Conservation (phyloP, 2,113 vertebrate species). For the Cephalophus harveyi region DNA sequence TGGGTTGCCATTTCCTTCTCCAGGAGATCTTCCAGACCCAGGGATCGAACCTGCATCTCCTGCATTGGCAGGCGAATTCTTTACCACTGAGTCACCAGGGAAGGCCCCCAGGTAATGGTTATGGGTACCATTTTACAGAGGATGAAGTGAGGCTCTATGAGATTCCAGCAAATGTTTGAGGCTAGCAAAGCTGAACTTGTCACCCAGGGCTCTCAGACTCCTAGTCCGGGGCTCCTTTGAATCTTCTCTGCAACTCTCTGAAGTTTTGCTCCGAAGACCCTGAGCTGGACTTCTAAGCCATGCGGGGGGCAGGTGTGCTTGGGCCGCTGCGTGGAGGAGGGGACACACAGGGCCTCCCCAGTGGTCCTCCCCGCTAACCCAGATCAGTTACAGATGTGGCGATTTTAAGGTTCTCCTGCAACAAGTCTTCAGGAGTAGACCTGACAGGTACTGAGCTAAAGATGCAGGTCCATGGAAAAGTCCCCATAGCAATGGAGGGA, state of each 20-base stretch:
- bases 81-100: not conserved
- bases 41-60: not conserved
- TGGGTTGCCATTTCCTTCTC: not conserved
- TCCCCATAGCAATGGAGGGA: not conserved
- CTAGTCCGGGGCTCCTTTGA: not conserved
- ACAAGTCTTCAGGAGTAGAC: not conserved
- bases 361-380: not conserved
- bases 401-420: not conserved
- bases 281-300: not conserved
- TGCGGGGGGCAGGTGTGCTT: no score
- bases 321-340: not conserved
- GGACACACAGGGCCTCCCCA: not conserved
- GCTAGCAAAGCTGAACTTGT: not conserved
- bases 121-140: not conserved
- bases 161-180: not conserved
- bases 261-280: not conserved
- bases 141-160: not conserved
- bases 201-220: not conserved
- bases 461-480: not conserved
- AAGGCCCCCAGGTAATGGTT: not conserved
- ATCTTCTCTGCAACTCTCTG: not conserved
- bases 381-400: not conserved
- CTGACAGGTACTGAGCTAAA: not conserved
- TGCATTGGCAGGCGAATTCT: not conserved
- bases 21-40: not conserved